Evolutionary conservation across 2,888 invertebrate species (phyloP).

Genomic region (Cistogaster globosa): DNA sequence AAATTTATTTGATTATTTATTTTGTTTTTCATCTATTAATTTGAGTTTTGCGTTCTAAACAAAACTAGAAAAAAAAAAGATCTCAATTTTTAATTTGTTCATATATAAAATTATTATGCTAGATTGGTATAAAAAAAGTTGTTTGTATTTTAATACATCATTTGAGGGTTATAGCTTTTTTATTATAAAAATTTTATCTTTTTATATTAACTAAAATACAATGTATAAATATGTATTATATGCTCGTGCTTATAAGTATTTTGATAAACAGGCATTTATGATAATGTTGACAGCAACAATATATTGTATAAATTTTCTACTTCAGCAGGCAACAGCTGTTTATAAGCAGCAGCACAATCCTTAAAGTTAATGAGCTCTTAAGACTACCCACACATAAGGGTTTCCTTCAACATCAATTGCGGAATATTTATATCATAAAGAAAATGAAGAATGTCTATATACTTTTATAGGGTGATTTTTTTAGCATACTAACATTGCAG

Average conservation of each 20-base stretch:
- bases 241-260: too few species aligned
- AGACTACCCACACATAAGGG: too few species aligned
- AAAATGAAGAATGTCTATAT: too few species aligned
- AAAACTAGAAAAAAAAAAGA: background rate
- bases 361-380: too few species aligned
- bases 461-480: too few species aligned
- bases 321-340: background rate
- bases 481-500: too few species aligned
- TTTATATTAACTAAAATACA: too few species aligned
- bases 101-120: background rate
- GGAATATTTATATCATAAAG: too few species aligned
- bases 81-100: background rate
- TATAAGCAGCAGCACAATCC: background rate
- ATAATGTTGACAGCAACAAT: background rate
- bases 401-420: too few species aligned
- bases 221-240: too few species aligned
- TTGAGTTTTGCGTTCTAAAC: background rate
- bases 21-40: background rate
- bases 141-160: background rate
- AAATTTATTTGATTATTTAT: conserved; percentile 13
- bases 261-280: background rate
- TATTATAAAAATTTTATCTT: too few species aligned
- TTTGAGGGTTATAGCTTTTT: too few species aligned
- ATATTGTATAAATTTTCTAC: background rate
- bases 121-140: background rate